These are phyloP conservation scores for Oxyura jamaicensis DNA, from an alignment of 2,113 vertebrate species.

Conservation along the genomic window DNA sequence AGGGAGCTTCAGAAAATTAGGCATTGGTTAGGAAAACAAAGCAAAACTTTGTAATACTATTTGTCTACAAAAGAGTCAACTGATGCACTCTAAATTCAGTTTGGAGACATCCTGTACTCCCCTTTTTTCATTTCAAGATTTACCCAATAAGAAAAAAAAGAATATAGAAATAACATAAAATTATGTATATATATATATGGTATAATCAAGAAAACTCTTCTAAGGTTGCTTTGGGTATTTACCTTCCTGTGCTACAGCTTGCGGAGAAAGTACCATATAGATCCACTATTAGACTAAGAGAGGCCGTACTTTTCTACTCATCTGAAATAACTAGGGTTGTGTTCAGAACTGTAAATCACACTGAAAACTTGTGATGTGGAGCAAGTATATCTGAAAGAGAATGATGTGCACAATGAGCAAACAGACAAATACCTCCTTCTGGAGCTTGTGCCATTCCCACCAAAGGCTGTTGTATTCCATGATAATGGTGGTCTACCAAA, in stretches of 20 bases:
- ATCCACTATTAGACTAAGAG: background rate
- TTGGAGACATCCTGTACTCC: background rate
- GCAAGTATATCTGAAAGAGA: background rate
- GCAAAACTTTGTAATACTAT: background rate
- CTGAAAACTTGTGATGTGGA: background rate
- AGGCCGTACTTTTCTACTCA: background rate
- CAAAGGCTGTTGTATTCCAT: accelerated
- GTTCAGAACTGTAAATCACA: background rate
- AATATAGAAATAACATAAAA: too few relatives aligned
- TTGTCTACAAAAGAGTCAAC: background rate
- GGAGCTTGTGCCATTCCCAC: background rate
- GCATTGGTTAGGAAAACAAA: background rate
- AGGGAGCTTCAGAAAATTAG: background rate
- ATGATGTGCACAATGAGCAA: background rate
- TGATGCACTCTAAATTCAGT: background rate
- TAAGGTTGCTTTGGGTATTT: background rate
- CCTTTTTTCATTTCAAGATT: background rate
- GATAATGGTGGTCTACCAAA: background rate
- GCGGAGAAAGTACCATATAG: background rate
- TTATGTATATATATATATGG: too few relatives aligned
- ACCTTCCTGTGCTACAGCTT: background rate
- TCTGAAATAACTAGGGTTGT: background rate
- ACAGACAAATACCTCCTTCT: background rate
- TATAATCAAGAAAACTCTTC: background rate
- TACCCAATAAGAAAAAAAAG: background rate